Base-by-base conservation (phyloP, 2,113 vertebrate genomes). In the Microtus ochrogaster region DNA sequence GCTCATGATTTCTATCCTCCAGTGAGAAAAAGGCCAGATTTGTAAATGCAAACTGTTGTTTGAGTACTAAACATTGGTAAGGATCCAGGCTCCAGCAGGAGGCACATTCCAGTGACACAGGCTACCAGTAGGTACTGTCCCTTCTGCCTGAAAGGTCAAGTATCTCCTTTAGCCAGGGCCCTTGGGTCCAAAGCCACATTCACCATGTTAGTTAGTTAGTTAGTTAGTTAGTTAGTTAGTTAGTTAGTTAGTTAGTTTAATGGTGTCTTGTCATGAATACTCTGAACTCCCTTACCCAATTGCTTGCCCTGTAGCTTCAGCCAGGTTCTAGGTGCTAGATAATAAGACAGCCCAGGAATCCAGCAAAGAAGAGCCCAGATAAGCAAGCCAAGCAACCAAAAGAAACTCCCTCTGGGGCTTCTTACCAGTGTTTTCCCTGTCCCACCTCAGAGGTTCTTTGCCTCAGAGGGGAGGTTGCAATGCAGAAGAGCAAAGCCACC, bases 301-400 rank as follows among this genome's bases (percentile, higher is more conserved):
- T 82, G 81, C 24, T 77, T 70, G 65, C 95, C 82, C 11, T 9
- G 33, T 65, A 28, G 8, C 14, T 83, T 68, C 14, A 47, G 68
- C 66, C 91, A 76, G 70, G 55, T 74, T 92, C 65, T 65, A 49
- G 55, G 44, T 91, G 26, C 77, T 94, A 83, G 39, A 72, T 70
- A 90, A 84, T 90, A 87, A 52, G 93, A 74, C 39, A 94, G 89
- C 47, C 49, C 17, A 82, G 84, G 65, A 90, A 68, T 77, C 79
- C 82, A 12, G 1, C 76, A 61, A 76, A 91, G 44, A 88, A 81
- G 36, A 24, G 76, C 33, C 1, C 28, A 91, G 72, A 92, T 77
- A 91, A 85, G 39, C 77, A 82, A 91, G 66, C 79, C 39, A 63
- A 72, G 73, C 92, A 91, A 73, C 55, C 39, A 41, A 76, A 91